phyloP scores from a whole-genome alignment of 2,113 vertebrate genomes.

The Gavia stellata region DNA sequence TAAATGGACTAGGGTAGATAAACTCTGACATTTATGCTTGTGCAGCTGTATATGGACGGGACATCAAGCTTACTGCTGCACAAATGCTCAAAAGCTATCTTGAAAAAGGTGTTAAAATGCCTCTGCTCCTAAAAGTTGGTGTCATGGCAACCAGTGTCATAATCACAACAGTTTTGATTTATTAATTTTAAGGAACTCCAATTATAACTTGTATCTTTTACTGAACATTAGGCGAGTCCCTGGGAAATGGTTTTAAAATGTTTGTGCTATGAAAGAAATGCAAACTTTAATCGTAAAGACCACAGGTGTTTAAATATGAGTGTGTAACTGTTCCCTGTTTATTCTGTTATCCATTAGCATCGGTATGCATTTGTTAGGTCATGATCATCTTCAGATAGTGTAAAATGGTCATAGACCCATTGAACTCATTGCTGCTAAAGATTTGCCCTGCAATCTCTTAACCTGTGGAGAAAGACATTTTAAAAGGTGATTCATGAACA shows the following conservation, averaged over 20 bases:
- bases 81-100: not conserved
- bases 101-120: not conserved
- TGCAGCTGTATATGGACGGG: not conserved
- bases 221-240: not conserved
- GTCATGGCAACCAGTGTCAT: not conserved
- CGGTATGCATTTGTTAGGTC: not conserved
- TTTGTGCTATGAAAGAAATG: not conserved
- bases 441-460: not conserved
- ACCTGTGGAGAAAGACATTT: not conserved
- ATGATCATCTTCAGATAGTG: not conserved
- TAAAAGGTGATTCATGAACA: not conserved
- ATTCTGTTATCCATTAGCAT: not conserved
- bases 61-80: too few relatives aligned
- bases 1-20: not conserved
- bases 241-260: not conserved
- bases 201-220: not conserved
- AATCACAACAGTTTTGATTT: not conserved
- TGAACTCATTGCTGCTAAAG: not conserved
- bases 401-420: not conserved
- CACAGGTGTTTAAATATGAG: not conserved
- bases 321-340: not conserved
- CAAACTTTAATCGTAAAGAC: not conserved
- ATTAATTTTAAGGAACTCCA: not conserved
- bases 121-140: not conserved
- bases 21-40: not conserved